Evolutionary conservation across 2,888 invertebrate genomes (phyloP).

Genomic region (Slavum lentiscoides): DNA sequence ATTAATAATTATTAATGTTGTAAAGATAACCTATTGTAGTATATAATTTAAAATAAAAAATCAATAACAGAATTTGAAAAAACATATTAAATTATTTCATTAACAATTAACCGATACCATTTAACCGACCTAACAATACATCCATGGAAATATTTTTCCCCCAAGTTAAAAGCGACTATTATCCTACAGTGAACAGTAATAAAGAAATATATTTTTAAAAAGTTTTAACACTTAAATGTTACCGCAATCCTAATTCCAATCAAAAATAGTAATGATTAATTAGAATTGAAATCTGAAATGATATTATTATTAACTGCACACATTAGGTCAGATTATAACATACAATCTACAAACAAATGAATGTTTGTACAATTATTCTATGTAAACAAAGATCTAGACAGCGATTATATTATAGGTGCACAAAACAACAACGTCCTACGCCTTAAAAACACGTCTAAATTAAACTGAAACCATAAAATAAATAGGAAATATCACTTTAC

Average conservation of each 20-base stretch:
- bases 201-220: not conserved
- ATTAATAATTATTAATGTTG: not conserved
- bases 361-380: too few species aligned
- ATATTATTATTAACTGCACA: too few species aligned
- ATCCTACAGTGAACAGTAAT: too few species aligned
- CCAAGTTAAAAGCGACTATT: not conserved
- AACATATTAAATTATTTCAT: not conserved
- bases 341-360: too few species aligned
- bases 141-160: not conserved
- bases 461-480: not conserved
- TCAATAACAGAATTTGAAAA: not conserved
- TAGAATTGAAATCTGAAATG: too few species aligned
- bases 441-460: not conserved
- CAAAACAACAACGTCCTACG: not conserved
- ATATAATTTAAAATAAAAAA: not conserved
- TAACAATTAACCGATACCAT: not conserved
- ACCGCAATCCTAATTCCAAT: too few species aligned
- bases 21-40: not conserved
- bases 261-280: too few species aligned
- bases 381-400: too few species aligned
- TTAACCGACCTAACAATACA: not conserved
- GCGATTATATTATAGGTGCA: not conserved
- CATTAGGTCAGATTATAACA: too few species aligned
- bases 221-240: not conserved
- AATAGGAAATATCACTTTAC: not conserved